Percentiles rank a stretch among this genome's conserved stretches.
Conservation (phyloP, 2,113 vertebrate genomes). For the Sitta europaea region DNA sequence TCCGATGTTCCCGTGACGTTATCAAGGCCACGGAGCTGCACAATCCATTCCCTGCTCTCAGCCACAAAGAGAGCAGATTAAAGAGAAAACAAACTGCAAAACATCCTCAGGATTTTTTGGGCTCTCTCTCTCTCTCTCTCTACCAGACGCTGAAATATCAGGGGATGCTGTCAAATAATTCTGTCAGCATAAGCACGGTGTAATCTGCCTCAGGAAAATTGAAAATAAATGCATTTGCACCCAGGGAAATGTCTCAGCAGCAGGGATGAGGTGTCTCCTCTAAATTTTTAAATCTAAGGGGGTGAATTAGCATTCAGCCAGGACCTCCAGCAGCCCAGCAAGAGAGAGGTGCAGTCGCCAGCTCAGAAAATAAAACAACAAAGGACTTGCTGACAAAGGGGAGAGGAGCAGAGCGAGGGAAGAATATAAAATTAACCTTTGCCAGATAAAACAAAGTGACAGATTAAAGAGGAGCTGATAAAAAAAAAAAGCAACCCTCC, state of each 20-base stretch:
- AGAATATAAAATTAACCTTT: constrained; percentile 10
- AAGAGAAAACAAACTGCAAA: constrained; percentile 5
- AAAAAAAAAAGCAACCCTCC: background rate
- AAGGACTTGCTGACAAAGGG: constrained; percentile 33
- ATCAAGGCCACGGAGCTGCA: constrained; percentile 11
- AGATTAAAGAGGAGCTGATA: background rate
- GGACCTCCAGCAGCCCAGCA: background rate
- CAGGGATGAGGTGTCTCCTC: background rate
- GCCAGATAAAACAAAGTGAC: background rate
- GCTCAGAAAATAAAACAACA: background rate
- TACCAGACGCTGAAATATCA: background rate
- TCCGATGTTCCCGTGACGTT: background rate
- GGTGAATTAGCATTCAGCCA: background rate
- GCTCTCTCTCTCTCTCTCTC: background rate
- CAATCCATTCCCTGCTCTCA: background rate
- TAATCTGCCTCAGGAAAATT: background rate
- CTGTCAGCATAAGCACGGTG: background rate
- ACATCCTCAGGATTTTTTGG: background rate
- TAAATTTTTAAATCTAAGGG: background rate
- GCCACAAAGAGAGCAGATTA: background rate
- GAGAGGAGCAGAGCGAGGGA: background rate
- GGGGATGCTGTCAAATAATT: constrained; percentile 39
- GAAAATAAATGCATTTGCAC: background rate
- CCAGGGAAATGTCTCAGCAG: background rate
- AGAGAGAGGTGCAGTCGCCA: background rate